Evolutionary conservation across 1,140 invertebrate genomes (phyloP), one percentile per base, ranked within the genome.

Genomic region (Drosophila sp.): DNA sequence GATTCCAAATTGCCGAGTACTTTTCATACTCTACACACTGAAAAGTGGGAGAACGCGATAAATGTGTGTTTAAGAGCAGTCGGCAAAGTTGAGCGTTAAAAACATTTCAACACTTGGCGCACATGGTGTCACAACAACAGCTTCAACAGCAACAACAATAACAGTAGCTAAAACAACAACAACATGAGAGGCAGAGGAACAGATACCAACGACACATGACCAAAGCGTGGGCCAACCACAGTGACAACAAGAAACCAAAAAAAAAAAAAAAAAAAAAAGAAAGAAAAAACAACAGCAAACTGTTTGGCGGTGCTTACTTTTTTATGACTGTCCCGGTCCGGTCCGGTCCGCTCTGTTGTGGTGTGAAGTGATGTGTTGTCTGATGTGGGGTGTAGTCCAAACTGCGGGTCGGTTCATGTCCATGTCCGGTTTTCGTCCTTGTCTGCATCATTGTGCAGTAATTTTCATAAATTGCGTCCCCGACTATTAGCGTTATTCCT

Each of bases 401-500:
- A 43, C 13, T 43, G 29, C 25, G 53, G 53, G 53, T 54, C 51
- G 13, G 13, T 38, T n/a, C 50, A 57, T 40, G 11, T 50, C 40
- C 54, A 29, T 41, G 66, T 69, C 51, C 75, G 63, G 32, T 65
- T 64, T 64, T 43, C 53, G 62, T 72, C 72, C 69, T 59, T 61
- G 64, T 72, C 51, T 54, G 46, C 78, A 70, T 81, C 80, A 74
- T 74, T 77, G 58, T 82, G 79, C 71, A 83, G 80, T 83, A 83
- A 83, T 83, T 83, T 83, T 82, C 80, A 83, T 83, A 83, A 83
- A 83, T 83, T 83, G 79, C 76, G 80, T 86, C 82, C 82, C 67
- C 72, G 75, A 72, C 82, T 81, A 86, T 86, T 86, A 87, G 82
- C 82, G 82, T 80, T 77, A 84, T 62, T 80, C 77, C 81, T 86